Conservation (phyloP, 1,140 invertebrate genomes). For the Drosophila equinoxialis region DNA sequence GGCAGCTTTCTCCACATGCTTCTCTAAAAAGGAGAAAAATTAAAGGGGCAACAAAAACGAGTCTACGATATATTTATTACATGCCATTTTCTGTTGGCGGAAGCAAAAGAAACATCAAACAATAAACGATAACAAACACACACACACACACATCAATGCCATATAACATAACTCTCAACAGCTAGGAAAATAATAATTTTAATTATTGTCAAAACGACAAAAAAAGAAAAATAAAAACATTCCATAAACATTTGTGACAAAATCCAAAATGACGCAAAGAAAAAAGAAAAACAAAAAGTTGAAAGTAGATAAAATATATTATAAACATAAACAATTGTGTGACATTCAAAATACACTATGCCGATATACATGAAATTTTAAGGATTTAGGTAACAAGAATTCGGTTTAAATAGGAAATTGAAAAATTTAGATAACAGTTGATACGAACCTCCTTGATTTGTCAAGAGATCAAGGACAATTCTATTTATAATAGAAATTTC, state of each 20-base stretch:
- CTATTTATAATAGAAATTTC: too few species aligned
- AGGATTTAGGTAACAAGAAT: too few species aligned
- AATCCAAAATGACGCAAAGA: background rate
- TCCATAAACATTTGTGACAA: constrained; percentile 4
- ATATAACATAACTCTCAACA: background rate
- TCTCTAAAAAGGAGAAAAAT: background rate
- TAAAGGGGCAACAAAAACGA: constrained; percentile 20
- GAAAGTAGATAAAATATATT: background rate
- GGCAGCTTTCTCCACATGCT: constrained; percentile 31
- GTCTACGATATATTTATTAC: constrained; percentile 47
- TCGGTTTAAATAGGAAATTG: too few species aligned
- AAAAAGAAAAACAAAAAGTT: background rate
- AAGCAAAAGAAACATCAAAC: constrained; percentile 23
- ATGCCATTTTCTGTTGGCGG: background rate
- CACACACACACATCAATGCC: background rate
- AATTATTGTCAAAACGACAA: constrained; percentile 30
- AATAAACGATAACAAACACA: constrained; percentile 40
- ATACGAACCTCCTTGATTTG: too few species aligned
- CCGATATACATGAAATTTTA: too few species aligned
- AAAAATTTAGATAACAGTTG: too few species aligned
- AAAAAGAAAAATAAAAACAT: background rate
- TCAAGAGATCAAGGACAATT: too few species aligned
- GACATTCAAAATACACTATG: background rate
- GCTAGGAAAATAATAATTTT: constrained; percentile 11
- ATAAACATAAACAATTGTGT: background rate